Evolutionary conservation across 2,113 vertebrate genomes (phyloP), one percentile per base, ranked within the genome.

Genomic region (Nothoprocta perdicaria): DNA sequence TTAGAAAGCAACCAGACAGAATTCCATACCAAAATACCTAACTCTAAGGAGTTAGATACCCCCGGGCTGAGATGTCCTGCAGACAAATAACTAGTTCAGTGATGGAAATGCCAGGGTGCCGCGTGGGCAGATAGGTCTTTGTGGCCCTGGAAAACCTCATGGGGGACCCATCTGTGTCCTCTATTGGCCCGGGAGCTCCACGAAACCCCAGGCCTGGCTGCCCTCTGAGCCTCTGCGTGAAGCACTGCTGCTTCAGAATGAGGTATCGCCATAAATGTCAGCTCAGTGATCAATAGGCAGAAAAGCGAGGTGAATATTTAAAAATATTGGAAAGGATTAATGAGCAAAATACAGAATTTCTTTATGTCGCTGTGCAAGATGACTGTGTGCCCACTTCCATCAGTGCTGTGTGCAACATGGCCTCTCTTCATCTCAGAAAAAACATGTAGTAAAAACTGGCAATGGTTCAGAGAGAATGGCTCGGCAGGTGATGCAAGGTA

Each of bases 111-210:
- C 61, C 50, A 48, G 29, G n/a, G 31, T 80, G 35, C 61, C 1
- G 4, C 9, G 33, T 27, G 43, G 33, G 45, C 17, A 40, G 22
- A 50, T 6, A 22, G 46, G 5, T 21, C 3, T 1, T 48, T 1
- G 10, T 46, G 5, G 33, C 22, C 24, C 12, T 33, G 43, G 27
- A 24, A 78, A 61, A 24, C 17, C 45, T 48, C 48, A 0, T 35
- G 0, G 24, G 24, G 57, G 23, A 41, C 24, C 21, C 14, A 31
- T 5, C 18, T 18, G 14, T 10, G 4, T 9, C 16, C 3, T 0
- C 2, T 46, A 1, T 0, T 15, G 71, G 43, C 4, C 21, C 72
- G n/a, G 50, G 53, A 73, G 4, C 12, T 55, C 11, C 24, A 4
- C 1, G 1, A 13, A 60, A 16, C 14, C 8, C 57, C 5, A 22